Evolutionary conservation across 2,113 vertebrate species (phyloP), one percentile per base, ranked within the genome.

Genomic region (Poecilia latipinna): DNA sequence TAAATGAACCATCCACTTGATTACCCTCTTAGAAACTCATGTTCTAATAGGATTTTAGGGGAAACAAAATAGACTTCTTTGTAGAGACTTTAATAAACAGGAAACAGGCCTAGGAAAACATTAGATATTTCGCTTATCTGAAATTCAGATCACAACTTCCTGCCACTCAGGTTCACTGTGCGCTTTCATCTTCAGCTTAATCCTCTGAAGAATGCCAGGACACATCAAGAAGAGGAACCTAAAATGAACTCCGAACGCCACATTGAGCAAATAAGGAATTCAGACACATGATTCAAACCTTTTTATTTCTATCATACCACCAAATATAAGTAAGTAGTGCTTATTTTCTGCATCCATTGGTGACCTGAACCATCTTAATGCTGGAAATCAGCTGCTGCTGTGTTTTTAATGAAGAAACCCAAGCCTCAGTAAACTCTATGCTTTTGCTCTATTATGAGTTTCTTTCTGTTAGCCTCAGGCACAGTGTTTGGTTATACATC

Each of bases 131-230:
- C 44, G 57, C 72, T 67, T 74, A 82, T 82, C 64, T 24, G 24
- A 44, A 80, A 76, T 24, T 12, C 12, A 44, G 19, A 79, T 78
- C 68, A 57, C 71, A 82, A 72, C 67, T 74, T 75, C 68, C 66
- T 31, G 28, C 51, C 29, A 19, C 70, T 70, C 7, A 26, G 62
- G 66, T 77, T 57, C 65, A 37, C 54, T 15, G 19, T 70, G 69
- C 35, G 42, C 42, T 61, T 76, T 81, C 80, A 83, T 78, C 74
- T 86, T 70, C 65, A 79, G 57, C 26, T 62, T 48, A 77, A 87
- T 82, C 86, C 67, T 68, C 61, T 28, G 1, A 83, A 67, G 85
- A 87, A 88, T 80, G 84, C 29, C 78, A 81, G 80, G 39, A 78
- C 77, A 72, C 74, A 78, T 75, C 39, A 75, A 32, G 17, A 61